phyloP scores from a whole-genome alignment of 2,113 vertebrate species.

The Engystomops pustulosus region DNA sequence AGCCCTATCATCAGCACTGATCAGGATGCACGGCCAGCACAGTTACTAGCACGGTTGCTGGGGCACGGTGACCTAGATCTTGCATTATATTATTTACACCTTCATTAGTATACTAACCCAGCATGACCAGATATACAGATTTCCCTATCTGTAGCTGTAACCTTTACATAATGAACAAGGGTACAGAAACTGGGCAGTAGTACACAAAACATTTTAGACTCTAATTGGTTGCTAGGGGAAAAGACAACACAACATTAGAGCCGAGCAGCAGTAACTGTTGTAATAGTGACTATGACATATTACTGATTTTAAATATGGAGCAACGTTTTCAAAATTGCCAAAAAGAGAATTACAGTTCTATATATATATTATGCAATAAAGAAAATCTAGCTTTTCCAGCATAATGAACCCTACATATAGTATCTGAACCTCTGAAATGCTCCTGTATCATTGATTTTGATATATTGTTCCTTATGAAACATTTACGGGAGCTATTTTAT shows the following conservation, averaged over 20 bases:
- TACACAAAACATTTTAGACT: not conserved
- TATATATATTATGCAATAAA: no score
- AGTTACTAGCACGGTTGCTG: not conserved
- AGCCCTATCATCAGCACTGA: not conserved
- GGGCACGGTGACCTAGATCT: slow-evolving; percentile 6
- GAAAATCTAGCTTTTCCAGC: no score
- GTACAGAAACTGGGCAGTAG: not conserved
- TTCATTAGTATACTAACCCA: no score
- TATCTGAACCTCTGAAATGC: no score
- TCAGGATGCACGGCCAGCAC: not conserved
- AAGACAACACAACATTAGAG: slow-evolving; percentile 17
- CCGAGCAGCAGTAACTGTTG: slow-evolving; percentile 14
- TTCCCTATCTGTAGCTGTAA: not conserved
- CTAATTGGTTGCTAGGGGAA: slow-evolving; percentile 45
- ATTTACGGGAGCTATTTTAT: no score
- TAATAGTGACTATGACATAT: slow-evolving; percentile 32
- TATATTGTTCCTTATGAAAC: no score
- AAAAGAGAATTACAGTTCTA: no score
- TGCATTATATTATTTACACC: not conserved
- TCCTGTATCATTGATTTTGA: no score
- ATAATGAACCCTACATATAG: no score
- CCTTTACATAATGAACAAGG: slow-evolving; percentile 8
- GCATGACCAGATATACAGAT: not conserved
- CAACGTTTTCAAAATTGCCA: slow-evolving; percentile 6
- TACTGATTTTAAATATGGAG: slow-evolving; percentile 18